Conservation (phyloP, 1,140 invertebrate genomes). For the Temnothorax nylanderi region DNA sequence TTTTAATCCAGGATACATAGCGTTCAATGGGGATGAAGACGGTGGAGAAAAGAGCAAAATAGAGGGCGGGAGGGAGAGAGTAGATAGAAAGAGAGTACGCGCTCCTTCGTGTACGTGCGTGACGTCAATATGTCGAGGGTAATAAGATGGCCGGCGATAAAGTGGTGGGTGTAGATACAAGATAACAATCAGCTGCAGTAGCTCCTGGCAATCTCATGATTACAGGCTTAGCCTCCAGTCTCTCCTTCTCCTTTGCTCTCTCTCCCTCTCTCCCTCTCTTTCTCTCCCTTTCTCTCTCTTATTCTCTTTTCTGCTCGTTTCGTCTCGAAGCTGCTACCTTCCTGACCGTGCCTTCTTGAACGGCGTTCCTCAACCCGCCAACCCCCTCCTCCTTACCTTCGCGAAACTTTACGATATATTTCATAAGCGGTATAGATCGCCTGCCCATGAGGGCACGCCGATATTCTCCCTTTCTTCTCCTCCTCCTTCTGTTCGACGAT, state of each 20-base stretch:
- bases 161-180: constrained; percentile 85
- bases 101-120: constrained; percentile 80
- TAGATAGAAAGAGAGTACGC: constrained; percentile 60
- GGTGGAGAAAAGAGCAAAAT: constrained; percentile 1
- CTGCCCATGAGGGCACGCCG: constrained; percentile 44
- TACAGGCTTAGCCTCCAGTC: constrained; percentile 82
- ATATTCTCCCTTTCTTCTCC: background rate
- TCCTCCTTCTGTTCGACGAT: constrained; percentile 20
- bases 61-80: background rate
- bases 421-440: constrained; percentile 64
- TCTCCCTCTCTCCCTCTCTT: constrained; percentile 16
- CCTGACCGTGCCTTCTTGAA: constrained; percentile 31
- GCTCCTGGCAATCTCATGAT: constrained; percentile 85
- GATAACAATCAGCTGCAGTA: constrained; percentile 85
- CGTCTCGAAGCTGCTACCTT: constrained; percentile 50
- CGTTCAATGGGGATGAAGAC: constrained; percentile 33
- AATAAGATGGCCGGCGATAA: constrained; percentile 85
- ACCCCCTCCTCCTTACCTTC: constrained; percentile 33
- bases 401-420: constrained; percentile 70
- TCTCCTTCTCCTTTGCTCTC: constrained; percentile 55
- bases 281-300: background rate
- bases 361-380: constrained; percentile 15
- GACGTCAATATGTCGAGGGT: constrained; percentile 84
- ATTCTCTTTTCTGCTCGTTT: constrained; percentile 21
- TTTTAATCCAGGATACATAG: constrained; percentile 15